These are phyloP conservation scores for Trididemnum nubilum DNA, from an alignment of 23 tunicate species.

Conservation along the genomic window DNA sequence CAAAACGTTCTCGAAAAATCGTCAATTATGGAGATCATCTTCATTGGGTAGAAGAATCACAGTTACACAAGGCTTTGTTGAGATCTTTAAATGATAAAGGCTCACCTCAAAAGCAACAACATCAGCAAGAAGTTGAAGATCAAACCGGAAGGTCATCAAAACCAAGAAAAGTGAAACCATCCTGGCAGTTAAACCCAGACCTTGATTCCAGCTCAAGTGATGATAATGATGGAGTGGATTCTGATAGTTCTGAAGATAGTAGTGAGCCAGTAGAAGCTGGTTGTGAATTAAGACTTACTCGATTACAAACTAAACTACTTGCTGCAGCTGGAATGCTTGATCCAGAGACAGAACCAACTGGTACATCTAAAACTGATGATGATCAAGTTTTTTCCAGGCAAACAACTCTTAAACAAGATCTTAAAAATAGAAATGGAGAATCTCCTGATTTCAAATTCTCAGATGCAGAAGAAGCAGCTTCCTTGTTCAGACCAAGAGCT, in stretches of 20 bases:
- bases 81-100: slow-evolving; percentile 68
- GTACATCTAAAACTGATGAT: neutral
- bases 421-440: neutral
- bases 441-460: neutral
- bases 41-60: slow-evolving; percentile 87
- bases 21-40: slow-evolving; percentile 77
- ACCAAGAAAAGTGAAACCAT: neutral
- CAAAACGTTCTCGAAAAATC: slow-evolving; percentile 67
- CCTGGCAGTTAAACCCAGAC: neutral
- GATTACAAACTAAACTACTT: slow-evolving; percentile 59
- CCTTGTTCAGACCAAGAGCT: slow-evolving; percentile 36
- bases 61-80: slow-evolving; percentile 76
- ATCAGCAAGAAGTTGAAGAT: neutral
- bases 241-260: neutral
- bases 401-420: neutral
- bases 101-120: slow-evolving; percentile 1
- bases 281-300: slow-evolving; percentile 44
- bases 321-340: slow-evolving; percentile 54
- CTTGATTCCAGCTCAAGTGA: neutral
- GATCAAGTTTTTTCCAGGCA: neutral
- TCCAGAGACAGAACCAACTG: slow-evolving; percentile 4
- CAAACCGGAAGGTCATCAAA: neutral
- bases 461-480: slow-evolving; percentile 25
- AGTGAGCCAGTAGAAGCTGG: neutral
- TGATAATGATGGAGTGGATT: neutral